These are phyloP conservation scores for Plusia festucae DNA, from an alignment of 2,888 invertebrate species.

Conservation along the genomic window DNA sequence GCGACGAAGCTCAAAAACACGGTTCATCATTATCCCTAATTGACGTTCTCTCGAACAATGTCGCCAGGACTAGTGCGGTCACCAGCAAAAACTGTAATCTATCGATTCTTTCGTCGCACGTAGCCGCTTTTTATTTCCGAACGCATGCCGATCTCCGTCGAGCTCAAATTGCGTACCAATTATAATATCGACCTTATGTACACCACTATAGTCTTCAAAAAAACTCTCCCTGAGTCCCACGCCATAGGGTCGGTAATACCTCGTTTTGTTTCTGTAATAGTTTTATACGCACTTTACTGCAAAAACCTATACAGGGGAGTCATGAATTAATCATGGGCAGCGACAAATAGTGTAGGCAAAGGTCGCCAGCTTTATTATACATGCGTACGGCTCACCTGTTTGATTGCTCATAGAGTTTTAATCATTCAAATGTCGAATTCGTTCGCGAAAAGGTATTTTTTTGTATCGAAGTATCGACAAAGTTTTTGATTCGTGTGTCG, in stretches of 20 bases:
- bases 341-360: conserved; percentile 85
- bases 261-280: conserved; percentile 57
- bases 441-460: conserved; percentile 32
- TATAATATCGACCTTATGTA: conserved; percentile 80
- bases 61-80: conserved; percentile 76
- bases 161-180: conserved; percentile 78
- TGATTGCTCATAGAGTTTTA: conserved; percentile 67
- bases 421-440: conserved; percentile 42
- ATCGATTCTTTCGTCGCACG: conserved; percentile 83
- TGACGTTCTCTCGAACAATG: conserved; percentile 84
- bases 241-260: conserved; percentile 59
- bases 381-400: conserved; percentile 77
- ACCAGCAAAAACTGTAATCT: conserved; percentile 83
- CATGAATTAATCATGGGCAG: conserved; percentile 85
- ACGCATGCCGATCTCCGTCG: conserved; percentile 79
- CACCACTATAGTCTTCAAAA: conserved; percentile 56
- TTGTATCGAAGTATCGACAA: conserved; percentile 17
- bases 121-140: conserved; percentile 79
- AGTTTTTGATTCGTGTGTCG: conserved; percentile 41
- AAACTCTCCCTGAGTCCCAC: conserved; percentile 52
- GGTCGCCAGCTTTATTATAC: conserved; percentile 83
- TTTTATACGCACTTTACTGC: conserved; percentile 77
- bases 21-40: conserved; percentile 86
- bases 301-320: conserved; percentile 74
- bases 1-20: conserved; percentile 73